These are phyloP conservation scores for Dufourea novaeangliae DNA, from an alignment of 1,140 invertebrate species.

Conservation along the genomic window DNA sequence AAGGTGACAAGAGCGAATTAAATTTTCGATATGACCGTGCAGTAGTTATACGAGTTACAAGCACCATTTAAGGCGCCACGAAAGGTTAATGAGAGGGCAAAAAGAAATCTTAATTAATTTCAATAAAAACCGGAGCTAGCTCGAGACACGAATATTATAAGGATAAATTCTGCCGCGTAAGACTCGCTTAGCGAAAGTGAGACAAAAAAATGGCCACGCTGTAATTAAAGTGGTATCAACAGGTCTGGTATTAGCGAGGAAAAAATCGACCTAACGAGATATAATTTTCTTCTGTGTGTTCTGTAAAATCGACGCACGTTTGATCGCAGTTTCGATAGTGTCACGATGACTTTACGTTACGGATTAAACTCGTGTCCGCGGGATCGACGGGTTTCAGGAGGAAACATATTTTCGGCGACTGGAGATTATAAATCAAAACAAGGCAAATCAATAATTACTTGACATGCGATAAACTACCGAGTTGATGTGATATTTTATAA, in stretches of 20 bases:
- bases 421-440: neutral
- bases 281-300: neutral
- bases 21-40: neutral
- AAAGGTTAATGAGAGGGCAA: neutral
- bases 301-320: neutral
- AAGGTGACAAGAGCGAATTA: neutral
- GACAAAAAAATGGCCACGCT: neutral
- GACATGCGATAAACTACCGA: neutral
- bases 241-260: neutral
- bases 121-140: neutral
- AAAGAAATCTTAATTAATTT: conserved; percentile 16
- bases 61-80: neutral
- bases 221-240: conserved; percentile 6
- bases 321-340: neutral
- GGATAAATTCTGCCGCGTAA: conserved; percentile 5
- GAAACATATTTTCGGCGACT: neutral
- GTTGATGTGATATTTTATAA: neutral
- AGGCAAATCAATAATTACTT: neutral
- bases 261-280: neutral
- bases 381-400: neutral
- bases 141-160: neutral
- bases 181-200: neutral
- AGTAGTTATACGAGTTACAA: no score
- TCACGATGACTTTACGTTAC: neutral
- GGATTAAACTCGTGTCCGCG: neutral